Evolutionary conservation across 2,888 invertebrate species (phyloP), one percentile per base, ranked within the genome.

Genomic region (Pocota personata): DNA sequence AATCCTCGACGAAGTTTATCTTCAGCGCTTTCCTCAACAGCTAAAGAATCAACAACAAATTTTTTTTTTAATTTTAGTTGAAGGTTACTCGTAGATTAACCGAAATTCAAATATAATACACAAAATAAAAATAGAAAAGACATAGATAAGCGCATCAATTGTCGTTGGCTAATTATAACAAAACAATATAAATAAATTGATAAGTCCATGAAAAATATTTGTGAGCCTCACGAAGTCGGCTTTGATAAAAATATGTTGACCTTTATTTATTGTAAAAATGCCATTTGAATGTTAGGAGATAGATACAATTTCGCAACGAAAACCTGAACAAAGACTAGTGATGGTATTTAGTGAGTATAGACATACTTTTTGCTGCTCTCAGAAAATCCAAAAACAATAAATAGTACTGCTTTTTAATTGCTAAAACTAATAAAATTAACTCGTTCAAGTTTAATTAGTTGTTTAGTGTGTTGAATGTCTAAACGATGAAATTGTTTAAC

Each of bases 1-100:
- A 97, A 96, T 87, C 94, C 93, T 21, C 93, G 93, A 64, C 95
- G 93, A 66, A 95, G 89, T 76, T 94, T 93, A 88, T 95, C 95
- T 89, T 95, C 95, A 0, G 95, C 93, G 78, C 94, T 95, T 89
- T 94, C 94, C 19, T 92, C 92, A 8, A 93, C 93, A 89, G 93
- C 94, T 94, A 69, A 84, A 52, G 82, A 87, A 71, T n/a, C 14
- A 1, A 73, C 2, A 43, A 50, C 4, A 24, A 24, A n/a, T n/a
- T n/a, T n/a, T 14, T 21, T 12, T 32, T 4, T 60, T 43, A 21
- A 19, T 16, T 14, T 8, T 30, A 10, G 46, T 4, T 14, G n/a
- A 43, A 43, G 5, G 8, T 52, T n/a, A n/a, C n/a, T n/a, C n/a
- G n/a, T 52, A 1, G 30, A 14, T 24, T 14, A 52, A 7, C n/a